Conservation (phyloP, 1,140 invertebrate genomes). For the Drosophila miranda region DNA sequence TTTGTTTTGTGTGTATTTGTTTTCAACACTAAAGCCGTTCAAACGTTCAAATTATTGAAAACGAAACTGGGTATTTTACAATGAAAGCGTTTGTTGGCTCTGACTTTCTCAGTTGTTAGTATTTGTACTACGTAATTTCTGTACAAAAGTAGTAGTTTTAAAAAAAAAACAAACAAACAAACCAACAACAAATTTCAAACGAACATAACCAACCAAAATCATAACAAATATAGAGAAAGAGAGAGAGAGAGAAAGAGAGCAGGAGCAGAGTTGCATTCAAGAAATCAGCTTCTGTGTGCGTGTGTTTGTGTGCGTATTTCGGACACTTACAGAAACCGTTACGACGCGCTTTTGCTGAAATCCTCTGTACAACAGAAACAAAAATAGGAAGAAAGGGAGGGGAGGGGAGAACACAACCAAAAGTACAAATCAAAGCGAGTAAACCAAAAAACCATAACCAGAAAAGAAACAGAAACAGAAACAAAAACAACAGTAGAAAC, state of each 20-base stretch:
- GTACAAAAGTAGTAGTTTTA: constrained; percentile 48
- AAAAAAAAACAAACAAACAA: constrained; percentile 34
- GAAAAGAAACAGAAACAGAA: constrained; percentile 42
- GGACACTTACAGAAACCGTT: constrained; percentile 47
- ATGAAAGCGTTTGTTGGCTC: constrained; percentile 59
- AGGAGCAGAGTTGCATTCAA: constrained; percentile 58
- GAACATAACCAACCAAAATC: constrained; percentile 40
- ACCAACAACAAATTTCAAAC: constrained; percentile 33
- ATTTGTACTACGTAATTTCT: constrained; percentile 49
- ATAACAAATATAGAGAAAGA: constrained; percentile 39
- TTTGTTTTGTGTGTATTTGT: constrained; percentile 30
- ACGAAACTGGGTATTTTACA: constrained; percentile 62
- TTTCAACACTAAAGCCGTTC: constrained; percentile 67
- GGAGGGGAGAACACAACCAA: constrained; percentile 27
- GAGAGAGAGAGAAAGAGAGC: constrained; percentile 34
- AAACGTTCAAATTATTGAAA: constrained; percentile 65
- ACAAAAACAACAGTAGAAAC: constrained; percentile 31
- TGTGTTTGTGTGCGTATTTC: constrained; percentile 38
- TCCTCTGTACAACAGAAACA: constrained; percentile 66
- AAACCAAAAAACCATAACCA: constrained; percentile 32
- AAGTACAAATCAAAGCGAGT: neutral
- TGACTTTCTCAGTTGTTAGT: constrained; percentile 64
- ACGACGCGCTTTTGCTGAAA: constrained; percentile 60
- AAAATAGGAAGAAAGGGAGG: neutral
- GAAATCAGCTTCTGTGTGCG: constrained; percentile 46